Base-by-base conservation (phyloP, 1,140 invertebrate species). In the Pteromalus puparum region DNA sequence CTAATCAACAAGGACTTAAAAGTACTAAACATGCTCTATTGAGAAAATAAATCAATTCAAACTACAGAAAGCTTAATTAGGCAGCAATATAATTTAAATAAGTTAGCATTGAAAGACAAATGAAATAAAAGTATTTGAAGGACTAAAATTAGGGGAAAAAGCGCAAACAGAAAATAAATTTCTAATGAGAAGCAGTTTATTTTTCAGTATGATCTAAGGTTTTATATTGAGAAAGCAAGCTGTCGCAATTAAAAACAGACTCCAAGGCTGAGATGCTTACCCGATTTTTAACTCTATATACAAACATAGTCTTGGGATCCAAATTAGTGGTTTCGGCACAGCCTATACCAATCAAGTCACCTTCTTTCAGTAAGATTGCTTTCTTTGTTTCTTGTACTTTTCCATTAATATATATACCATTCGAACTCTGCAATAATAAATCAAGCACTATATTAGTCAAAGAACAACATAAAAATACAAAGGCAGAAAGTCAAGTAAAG, bases 281-380 rank as follows among this genome's bases (percentile, higher is more conserved):
- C 75, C 21, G 67, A 7, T 72, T 82, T 61, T 65, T 76, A 13
- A 90, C 26, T 88, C 75, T 87, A 28, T 87, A 90, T 10, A 34
- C 73, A 85, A 86, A 90, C 61, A 86, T 78, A 13, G 30, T 34
- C 6, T 30, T 12, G 0, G 48, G 13, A 46, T 86, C 67, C 38
- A 12, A 61, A 82, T 53, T 26, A 34, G 80, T n/a, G 12, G 46
- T 1, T 30, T 80, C 13, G 10, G 70, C 13, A 82, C 89, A 89
- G 1, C 90, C 90, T 74, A 91, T 86, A 9, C 90, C 89, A 82
- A 91, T 85, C 18, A 88, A 46, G 74, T 91, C 89, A 76, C 88
- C 87, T 0, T 83, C 67, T 2, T 30, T 10, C 30, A 90, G 70
- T 46, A 79, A 68, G 15, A 85, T 67, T 34, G 79, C 72, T 0